Base-by-base conservation (phyloP, 2,113 vertebrate species). In the Crocuta crocuta region DNA sequence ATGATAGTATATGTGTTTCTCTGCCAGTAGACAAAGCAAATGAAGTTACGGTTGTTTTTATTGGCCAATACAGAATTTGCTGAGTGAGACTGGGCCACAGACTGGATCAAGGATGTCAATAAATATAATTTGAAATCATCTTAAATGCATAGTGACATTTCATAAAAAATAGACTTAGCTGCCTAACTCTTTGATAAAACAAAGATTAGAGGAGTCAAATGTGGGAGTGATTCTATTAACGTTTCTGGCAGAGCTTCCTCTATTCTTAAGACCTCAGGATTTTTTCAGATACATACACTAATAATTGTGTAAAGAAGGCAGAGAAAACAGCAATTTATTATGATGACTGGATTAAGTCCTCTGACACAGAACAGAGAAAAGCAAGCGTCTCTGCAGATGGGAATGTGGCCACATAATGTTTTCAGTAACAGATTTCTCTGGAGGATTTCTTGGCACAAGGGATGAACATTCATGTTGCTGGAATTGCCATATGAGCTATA, bases 261-360 rank as follows among this genome's bases (percentile, higher is more conserved):
- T 94, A 13, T 45, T 80, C 53, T 96, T 95, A 94, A 55, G 84
- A 45, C 93, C 68, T 94, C 48, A 83, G 85, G 48, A 39, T 28
- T 95, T 55, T 92, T 96, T 90, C 89, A 89, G 78, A 65, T 83
- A 68, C 26, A 24, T 55, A 82, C 10, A 53, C 55, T 78, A 96
- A 91, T 89, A 96, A 91, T 96, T 91, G 15, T 78, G 87, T 70
- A 79, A 96, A 91, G 78, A 95, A 45, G 79, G 85, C 91, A 96
- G 87, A 83, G 95, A 96, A 97, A 97, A 94, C n/a, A 98, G 95
- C 84, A 96, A 97, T 97, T 95, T 91, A 95, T 94, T 96, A 58
- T 89, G 92, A 95, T 94, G 90, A 73, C 88, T 89, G 71, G 87
- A 91, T 90, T 96, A 97, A 94, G 94, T 65, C 79, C 4, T 19